These are phyloP conservation scores for Phorcus lineatus DNA, from an alignment of 2,888 invertebrate genomes.

Conservation along the genomic window DNA sequence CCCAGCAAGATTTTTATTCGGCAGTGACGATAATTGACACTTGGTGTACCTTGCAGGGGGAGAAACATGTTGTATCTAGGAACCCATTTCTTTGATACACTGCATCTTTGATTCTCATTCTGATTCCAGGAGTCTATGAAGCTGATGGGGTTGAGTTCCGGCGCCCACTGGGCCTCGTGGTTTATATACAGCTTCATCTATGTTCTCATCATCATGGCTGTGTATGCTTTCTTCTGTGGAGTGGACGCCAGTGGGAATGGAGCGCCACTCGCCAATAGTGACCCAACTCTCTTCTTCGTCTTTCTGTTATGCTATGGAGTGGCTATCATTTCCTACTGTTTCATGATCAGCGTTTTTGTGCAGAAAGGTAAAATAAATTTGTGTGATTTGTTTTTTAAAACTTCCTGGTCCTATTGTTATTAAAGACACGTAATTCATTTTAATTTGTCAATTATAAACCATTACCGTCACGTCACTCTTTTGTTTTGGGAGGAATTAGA, in stretches of 20 bases:
- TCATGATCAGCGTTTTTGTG: slow-evolving; percentile 88
- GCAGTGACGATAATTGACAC: too few relatives aligned
- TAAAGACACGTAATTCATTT: too few relatives aligned
- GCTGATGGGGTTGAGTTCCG: slow-evolving; percentile 89
- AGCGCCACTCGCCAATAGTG: slow-evolving; percentile 72
- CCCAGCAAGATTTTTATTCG: too few relatives aligned
- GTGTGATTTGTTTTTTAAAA: too few relatives aligned
- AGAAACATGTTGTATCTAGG: too few relatives aligned
- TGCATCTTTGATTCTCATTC: background rate
- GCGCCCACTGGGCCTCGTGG: slow-evolving; percentile 91
- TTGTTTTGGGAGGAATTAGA: too few relatives aligned
- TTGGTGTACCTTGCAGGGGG: too few relatives aligned
- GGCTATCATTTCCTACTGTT: slow-evolving; percentile 85
- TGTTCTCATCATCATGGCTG: slow-evolving; percentile 80
- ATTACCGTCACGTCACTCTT: too few relatives aligned
- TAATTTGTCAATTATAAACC: too few relatives aligned
- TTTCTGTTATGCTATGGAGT: slow-evolving; percentile 84
- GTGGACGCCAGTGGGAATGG: slow-evolving; percentile 48
- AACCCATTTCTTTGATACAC: too few relatives aligned
- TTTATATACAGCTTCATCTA: slow-evolving; percentile 85
- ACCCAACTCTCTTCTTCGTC: slow-evolving; percentile 82
- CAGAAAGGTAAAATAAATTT: slow-evolving; percentile 81
- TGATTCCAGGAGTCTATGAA: slow-evolving; percentile 87
- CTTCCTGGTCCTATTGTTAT: too few relatives aligned
- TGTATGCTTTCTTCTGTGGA: slow-evolving; percentile 74